Base-by-base conservation (phyloP, 2,888 invertebrate genomes). In the Drosophila vallismaia region DNA sequence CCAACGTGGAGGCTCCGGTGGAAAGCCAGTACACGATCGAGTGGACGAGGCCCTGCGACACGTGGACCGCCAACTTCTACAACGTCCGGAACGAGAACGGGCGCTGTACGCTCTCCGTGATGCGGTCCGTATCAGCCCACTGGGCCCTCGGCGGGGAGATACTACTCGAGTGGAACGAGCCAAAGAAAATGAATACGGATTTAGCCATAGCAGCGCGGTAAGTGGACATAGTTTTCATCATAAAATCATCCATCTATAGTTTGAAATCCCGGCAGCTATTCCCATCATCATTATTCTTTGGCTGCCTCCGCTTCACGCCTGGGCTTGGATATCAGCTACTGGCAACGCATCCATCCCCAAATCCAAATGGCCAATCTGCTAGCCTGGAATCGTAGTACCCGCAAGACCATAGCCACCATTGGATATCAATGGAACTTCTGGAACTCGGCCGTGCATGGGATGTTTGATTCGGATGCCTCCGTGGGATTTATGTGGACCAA, bases 401-500 rank as follows among this genome's bases (percentile, higher is more conserved):
- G 87, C 7, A 86, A 89, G 55, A 88, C 91, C 0, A 88, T 91
- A 49, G 91, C 90, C 46, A 88, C 90, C 7, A 74, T 92, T 28
- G 88, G 87, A 71, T 92, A 92, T 78, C 91, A 91, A 53, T 91
- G 90, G 89, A 88, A 90, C 50, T 91, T 90, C 53, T 62, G 80
- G 44, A 89, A 91, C 49, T 83, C 89, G 8, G 70, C 79, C 14
- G 86, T 92, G 0, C 87, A 91, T 12, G 91, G 91, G 14, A 88
- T 88, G 89, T 57, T 92, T 4, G 89, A 91, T 53, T 92, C 92
- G 19, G 89, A 92, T 76, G 86, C 88, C 33, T 86, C 90, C 0
- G 89, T 91, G 46, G 92, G 92, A 28, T 89, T 91, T 33, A 89
- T 89, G 85, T 92, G 91, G 76, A 85, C 86, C 46, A 90, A 89